phyloP scores from a whole-genome alignment of 1,140 invertebrate genomes.

The Sycophaga agraensis region DNA sequence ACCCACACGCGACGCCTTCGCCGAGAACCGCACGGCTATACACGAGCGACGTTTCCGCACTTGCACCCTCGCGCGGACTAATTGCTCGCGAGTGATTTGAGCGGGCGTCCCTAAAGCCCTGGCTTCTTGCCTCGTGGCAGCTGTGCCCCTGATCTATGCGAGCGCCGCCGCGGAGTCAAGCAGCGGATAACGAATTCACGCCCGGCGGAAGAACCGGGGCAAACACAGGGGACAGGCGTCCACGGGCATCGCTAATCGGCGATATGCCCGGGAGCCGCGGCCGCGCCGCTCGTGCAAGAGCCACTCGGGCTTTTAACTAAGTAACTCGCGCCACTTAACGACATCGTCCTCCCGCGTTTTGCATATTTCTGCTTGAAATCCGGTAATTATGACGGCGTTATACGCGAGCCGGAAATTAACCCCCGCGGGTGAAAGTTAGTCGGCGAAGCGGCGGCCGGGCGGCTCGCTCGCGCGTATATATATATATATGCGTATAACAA shows the following conservation, averaged over 20 bases:
- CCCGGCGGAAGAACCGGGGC: too few species aligned
- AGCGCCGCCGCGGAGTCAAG: too few species aligned
- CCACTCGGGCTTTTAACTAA: slow-evolving; percentile 7
- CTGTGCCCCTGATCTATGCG: too few species aligned
- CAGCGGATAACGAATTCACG: too few species aligned
- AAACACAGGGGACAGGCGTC: too few species aligned
- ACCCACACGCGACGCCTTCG: too few species aligned
- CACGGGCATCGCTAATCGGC: slow-evolving; percentile 3
- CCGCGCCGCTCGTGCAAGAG: background rate
- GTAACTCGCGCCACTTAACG: slow-evolving; percentile 21
- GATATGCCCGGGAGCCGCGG: slow-evolving; percentile 20
- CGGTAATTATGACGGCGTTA: slow-evolving; percentile 16
- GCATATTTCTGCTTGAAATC: slow-evolving; percentile 23
- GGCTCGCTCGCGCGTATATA: background rate
- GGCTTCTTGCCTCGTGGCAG: too few species aligned
- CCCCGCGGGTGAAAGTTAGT: slow-evolving; percentile 23
- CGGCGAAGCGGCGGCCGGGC: background rate
- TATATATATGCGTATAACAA: background rate
- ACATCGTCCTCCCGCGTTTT: slow-evolving; percentile 6
- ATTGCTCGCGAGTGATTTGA: too few species aligned
- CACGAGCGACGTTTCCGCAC: too few species aligned
- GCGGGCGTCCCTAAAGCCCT: too few species aligned
- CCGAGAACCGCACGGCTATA: too few species aligned
- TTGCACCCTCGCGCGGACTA: too few species aligned
- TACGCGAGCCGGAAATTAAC: slow-evolving; percentile 23